phyloP scores from a whole-genome alignment of 2,888 invertebrate genomes.

The Ectropis crepuscularia region DNA sequence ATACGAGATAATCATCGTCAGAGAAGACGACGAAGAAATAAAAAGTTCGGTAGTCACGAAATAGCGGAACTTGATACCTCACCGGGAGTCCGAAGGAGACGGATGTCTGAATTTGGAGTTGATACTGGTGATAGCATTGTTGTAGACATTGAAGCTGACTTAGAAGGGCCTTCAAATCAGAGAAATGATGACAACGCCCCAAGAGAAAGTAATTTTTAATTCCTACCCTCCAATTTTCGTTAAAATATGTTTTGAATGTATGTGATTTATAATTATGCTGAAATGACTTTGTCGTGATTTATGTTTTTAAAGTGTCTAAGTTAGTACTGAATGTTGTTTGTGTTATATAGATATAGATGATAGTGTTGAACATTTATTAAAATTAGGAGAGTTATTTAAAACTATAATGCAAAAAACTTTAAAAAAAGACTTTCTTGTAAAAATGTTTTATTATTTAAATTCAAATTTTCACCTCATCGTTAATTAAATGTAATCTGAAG shows the following conservation, averaged over 20 bases:
- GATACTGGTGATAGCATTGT: constrained; percentile 56
- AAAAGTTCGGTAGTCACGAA: constrained; percentile 76
- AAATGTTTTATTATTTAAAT: too few species aligned
- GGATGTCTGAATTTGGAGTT: constrained; percentile 67
- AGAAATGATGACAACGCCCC: constrained; percentile 69
- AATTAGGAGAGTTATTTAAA: too few species aligned
- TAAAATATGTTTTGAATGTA: not conserved
- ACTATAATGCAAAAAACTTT: too few species aligned
- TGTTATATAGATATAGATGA: too few species aligned
- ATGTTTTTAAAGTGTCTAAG: too few species aligned
- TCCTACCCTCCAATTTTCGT: constrained; percentile 13
- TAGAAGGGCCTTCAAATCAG: constrained; percentile 61
- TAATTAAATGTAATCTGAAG: too few species aligned
- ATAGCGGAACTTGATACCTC: constrained; percentile 76
- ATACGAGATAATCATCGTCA: constrained; percentile 54
- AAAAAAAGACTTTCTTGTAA: too few species aligned
- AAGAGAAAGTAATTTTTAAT: constrained; percentile 75
- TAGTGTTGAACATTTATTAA: too few species aligned
- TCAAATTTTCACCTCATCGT: too few species aligned
- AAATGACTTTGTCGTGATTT: not conserved
- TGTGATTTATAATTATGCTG: not conserved
- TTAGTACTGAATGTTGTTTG: too few species aligned
- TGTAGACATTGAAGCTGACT: constrained; percentile 68
- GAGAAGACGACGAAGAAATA: constrained; percentile 59
- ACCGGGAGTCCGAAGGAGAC: constrained; percentile 73